Evolutionary conservation across 1,140 invertebrate genomes (phyloP), one percentile per base, ranked within the genome.

Genomic region (Conopomorpha cramerella): DNA sequence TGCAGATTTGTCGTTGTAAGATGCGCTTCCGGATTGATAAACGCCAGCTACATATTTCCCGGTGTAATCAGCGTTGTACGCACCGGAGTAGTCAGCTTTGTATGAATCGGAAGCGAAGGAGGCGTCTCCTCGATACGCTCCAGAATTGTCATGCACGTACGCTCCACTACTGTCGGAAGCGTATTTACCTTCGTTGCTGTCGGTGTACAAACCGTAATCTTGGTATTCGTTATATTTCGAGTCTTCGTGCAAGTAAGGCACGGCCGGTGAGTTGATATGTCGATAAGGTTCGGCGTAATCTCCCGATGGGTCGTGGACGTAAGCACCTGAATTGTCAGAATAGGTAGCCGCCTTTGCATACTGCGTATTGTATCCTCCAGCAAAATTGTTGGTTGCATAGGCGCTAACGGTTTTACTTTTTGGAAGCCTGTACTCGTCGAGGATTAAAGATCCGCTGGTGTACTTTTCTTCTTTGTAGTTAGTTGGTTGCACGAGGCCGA

Each of bases 251-350:
- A 51, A 32, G 29, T 74, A 74, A 2, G 55, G 63, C 1, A 55
- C 51, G 1, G 49, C 39, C 35, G 56, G 49, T 8, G 66, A 51
- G 32, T 51, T 54, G 10, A 55, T 34, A 33, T 74, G 70, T 33
- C 46, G 51, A 33, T 74, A 74, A 16, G 66, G 66, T 16, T 57
- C 51, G 10, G 64, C 70, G 25, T 70, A 63, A 30, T 67, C 65
- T 16, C 78, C 77, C 10, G 63, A 59, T 30, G 68, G 61, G 36
- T 77, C 76, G 41, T 72, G 62, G 7, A 61, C 50, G 36, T 74
- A 73, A 1, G 49, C 49, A 7, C 68, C 68, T 25, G 62, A 56
- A 13, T 62, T 54, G 16, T 72, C 58, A 18, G 45, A 47, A 37
- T 39, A 30, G 19, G 33, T 8, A 49, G 32, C 43, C 13, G 16